Percentiles rank a stretch among this genome's conserved stretches.
Evolutionary conservation across 2,797 vertebrate species (phyloP).

Genomic region (Anas flavirostris): DNA sequence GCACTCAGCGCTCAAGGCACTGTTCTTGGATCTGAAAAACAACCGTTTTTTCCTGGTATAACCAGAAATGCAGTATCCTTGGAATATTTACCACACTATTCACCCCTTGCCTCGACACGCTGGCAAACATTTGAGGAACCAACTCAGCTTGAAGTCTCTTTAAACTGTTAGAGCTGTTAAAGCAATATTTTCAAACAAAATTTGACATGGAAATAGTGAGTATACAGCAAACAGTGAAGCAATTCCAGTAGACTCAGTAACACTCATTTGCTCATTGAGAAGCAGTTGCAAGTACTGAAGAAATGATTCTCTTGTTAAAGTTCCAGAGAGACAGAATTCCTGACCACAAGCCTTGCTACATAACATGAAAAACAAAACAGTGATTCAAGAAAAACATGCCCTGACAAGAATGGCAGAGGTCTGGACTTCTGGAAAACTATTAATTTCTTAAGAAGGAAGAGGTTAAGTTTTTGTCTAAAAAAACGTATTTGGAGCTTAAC

Average conservation of each 20-base stretch:
- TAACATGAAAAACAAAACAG: not conserved
- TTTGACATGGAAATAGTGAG: slow-evolving; percentile 31
- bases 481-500: not conserved
- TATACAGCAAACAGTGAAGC: not conserved
- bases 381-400: slow-evolving; percentile 37
- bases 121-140: not conserved
- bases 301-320: slow-evolving; percentile 5
- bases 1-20: not conserved
- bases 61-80: not conserved
- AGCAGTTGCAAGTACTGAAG: slow-evolving; percentile 5
- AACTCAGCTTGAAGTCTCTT: not conserved
- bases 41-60: not conserved
- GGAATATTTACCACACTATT: not conserved
- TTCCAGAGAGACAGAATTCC: slow-evolving; percentile 32
- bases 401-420: not conserved
- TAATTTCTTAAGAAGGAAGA: not conserved
- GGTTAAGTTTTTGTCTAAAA: no score
- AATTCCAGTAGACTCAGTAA: slow-evolving; percentile 25
- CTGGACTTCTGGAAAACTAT: not conserved
- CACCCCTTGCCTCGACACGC: not conserved
- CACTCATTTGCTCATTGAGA: slow-evolving; percentile 11
- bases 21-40: not conserved
- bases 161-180: not conserved
- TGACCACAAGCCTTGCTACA: slow-evolving; percentile 51
- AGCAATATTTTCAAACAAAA: not conserved